These are phyloP conservation scores for honey bee (Apis mellifera) DNA, from an alignment of 1,140 invertebrate species.

Conservation along the genomic window DNA sequence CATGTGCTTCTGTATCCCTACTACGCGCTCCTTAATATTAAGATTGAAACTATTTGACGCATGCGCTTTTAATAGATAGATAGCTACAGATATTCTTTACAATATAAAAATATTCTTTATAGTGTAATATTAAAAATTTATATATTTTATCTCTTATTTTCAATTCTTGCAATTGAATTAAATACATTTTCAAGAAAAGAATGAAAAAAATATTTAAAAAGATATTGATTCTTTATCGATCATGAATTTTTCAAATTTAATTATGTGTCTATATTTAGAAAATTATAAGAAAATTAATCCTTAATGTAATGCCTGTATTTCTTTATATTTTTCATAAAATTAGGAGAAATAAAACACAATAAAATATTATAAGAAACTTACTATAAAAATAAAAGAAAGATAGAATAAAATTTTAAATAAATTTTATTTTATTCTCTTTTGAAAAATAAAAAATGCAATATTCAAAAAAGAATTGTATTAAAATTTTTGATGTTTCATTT, in stretches of 20 bases:
- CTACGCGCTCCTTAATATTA: not conserved
- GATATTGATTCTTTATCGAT: not conserved
- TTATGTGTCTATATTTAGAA: not conserved
- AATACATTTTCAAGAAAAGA: not conserved
- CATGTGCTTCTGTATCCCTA: slow-evolving; percentile 34
- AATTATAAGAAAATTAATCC: not conserved
- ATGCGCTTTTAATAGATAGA: slow-evolving; percentile 39
- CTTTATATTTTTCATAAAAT: too few relatives aligned
- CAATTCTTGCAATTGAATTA: not conserved
- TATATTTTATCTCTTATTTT: not conserved
- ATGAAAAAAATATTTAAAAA: not conserved
- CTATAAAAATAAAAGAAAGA: not conserved
- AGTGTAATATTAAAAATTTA: too few relatives aligned
- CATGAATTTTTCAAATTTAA: too few relatives aligned
- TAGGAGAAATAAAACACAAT: too few relatives aligned
- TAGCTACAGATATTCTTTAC: not conserved
- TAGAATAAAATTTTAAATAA: not conserved
- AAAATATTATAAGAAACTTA: too few relatives aligned
- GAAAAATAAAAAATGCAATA: not conserved
- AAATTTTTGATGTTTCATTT: not conserved
- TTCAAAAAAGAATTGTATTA: not conserved
- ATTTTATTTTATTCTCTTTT: not conserved
- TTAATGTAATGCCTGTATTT: not conserved
- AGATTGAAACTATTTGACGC: slow-evolving; percentile 20
- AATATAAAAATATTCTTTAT: too few relatives aligned